phyloP scores from a whole-genome alignment of 2,113 vertebrate genomes.

The Nyctibius bracteatus region DNA sequence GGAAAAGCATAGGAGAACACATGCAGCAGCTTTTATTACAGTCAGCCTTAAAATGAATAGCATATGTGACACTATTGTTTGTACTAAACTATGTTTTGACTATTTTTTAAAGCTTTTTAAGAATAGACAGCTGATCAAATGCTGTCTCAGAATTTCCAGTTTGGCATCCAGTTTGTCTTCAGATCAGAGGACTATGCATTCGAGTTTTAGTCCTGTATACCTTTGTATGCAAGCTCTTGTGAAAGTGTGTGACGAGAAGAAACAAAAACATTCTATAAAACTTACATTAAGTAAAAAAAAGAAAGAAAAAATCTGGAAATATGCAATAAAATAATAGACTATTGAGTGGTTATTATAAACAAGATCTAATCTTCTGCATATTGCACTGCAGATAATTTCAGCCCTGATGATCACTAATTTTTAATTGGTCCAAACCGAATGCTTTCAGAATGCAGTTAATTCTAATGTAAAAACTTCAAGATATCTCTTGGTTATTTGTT shows the following conservation, averaged over 20 bases:
- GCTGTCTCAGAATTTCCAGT: not conserved
- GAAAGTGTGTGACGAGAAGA: not conserved
- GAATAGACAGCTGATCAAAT: not conserved
- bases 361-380: not conserved
- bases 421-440: not conserved
- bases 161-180: not conserved
- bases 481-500: not conserved
- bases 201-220: not conserved
- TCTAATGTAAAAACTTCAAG: not conserved
- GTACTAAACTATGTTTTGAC: not conserved
- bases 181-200: not conserved
- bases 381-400: not conserved
- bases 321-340: not conserved
- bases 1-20: not conserved
- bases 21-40: not conserved
- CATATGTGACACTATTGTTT: not conserved
- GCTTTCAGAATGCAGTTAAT: not conserved
- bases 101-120: not conserved
- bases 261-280: not conserved
- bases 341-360: not conserved
- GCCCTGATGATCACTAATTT: accelerated
- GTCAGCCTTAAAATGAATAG: not conserved
- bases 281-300: accelerated
- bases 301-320: not conserved
- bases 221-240: not conserved